Base-by-base conservation (phyloP, 2,888 invertebrate species). In the Pegoplata infirma region DNA sequence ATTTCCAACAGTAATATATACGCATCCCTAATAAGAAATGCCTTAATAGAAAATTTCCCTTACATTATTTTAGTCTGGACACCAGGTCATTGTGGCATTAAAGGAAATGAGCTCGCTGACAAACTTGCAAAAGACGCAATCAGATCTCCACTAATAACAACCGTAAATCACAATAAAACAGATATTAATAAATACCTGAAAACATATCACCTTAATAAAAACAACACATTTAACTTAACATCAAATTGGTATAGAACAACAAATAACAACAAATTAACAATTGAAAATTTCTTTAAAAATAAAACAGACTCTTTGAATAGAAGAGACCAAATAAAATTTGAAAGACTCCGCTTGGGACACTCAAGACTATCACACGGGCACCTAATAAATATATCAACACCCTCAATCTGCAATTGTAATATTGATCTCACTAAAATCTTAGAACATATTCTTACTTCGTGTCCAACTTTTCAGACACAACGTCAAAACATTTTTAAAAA, bases 11-110 rank as follows among this genome's bases (percentile, higher is more conserved):
- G 7, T 10, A 32, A 49, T 14, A 5, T 49, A 19, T 63, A 59
- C 10, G 25, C 59, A 7, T 19, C 10, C 17, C 19, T 0, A 5
- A 21, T 49, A 19, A 32, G 63, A 21, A 63, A 63, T n/a, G 32
- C n/a, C n/a, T 5, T 63, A 8, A 51, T 47, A 14, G 4, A 19
- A 3, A 63, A 21, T 49, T 36, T 14, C 12, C 63, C 49, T 5
- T 21, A 49, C 5, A 21, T 51, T 19, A 49, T 21, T 8, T 32
- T 63, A n/a, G 32, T 63, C 8, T 63, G 49, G 61, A 47, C 61
- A 7, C 58, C 40, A n/a, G n/a, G n/a, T n/a, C n/a, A n/a, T n/a
- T n/a, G n/a, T n/a, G n/a, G n/a, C n/a, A n/a, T n/a, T n/a, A n/a
- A n/a, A n/a, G 56, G 56, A 17, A 56, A 56, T 12, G 56, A 56